phyloP scores from a whole-genome alignment of 2,888 invertebrate genomes.

The Tenthredo notha region DNA sequence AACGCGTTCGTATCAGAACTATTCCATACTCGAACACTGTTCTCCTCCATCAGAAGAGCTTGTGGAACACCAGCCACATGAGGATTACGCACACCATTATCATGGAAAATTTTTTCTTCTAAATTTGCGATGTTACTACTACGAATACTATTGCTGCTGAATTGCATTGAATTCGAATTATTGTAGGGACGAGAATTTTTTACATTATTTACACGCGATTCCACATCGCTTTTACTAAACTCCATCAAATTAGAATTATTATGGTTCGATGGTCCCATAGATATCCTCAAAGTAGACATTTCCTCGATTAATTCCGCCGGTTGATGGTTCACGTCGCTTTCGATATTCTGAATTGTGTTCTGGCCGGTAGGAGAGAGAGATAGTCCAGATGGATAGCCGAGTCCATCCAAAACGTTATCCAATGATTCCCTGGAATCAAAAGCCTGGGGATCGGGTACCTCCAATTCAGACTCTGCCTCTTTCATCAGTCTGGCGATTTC shows the following conservation, averaged over 20 bases:
- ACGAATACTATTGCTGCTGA: constrained; percentile 12
- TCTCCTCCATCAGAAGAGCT: not conserved
- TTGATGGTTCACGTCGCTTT: not conserved
- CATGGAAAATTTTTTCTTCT: not conserved
- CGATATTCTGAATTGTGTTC: not conserved
- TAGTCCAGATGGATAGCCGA: constrained; percentile 55
- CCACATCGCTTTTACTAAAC: constrained; percentile 12
- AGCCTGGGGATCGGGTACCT: not conserved
- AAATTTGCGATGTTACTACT: not conserved
- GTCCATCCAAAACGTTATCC: constrained; percentile 49
- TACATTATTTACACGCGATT: not conserved
- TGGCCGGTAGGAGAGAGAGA: constrained; percentile 12
- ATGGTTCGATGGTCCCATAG: not conserved
- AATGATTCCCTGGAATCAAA: constrained; percentile 51
- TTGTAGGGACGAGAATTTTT: not conserved
- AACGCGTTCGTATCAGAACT: not conserved
- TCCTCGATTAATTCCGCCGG: constrained; percentile 41
- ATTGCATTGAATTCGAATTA: constrained; percentile 28
- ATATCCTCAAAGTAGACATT: not conserved
- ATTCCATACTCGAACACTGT: not conserved
- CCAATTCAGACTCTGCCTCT: constrained; percentile 16
- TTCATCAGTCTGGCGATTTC: constrained; percentile 5
- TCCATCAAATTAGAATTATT: constrained; percentile 34
- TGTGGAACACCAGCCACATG: not conserved
- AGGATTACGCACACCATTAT: not conserved